Percentiles rank a stretch among this genome's conserved stretches.
Conservation (phyloP, 2,888 invertebrate genomes). For the Pardosa pseudoannulata region DNA sequence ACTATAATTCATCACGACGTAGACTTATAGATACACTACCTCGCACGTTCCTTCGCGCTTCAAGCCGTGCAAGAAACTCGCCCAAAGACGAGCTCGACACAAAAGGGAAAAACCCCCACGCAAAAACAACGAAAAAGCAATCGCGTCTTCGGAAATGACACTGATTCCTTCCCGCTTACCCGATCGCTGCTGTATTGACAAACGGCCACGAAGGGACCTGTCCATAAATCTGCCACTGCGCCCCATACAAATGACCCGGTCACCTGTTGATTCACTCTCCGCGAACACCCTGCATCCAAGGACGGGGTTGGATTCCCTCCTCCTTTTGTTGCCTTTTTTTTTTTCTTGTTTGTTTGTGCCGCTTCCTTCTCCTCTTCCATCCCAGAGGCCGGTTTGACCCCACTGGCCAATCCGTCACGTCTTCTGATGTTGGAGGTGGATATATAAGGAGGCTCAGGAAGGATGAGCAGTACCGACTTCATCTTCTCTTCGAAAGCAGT, state of each 20-base stretch:
- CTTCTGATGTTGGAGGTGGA: background rate
- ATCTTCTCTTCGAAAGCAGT: background rate
- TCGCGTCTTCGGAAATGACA: background rate
- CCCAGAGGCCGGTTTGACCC: background rate
- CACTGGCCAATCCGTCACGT: background rate
- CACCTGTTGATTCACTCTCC: conserved; percentile 60
- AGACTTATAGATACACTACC: too few relatives aligned
- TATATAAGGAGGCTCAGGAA: background rate
- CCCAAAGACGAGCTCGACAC: too few relatives aligned
- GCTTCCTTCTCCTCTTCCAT: background rate
- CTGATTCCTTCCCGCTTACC: background rate
- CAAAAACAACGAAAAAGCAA: background rate
- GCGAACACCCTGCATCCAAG: background rate
- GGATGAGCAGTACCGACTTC: background rate
- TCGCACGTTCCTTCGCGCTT: too few relatives aligned
- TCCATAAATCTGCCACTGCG: conserved; percentile 4
- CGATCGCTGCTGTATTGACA: background rate
- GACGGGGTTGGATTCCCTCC: background rate
- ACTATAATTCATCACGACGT: too few relatives aligned
- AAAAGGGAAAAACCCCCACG: background rate
- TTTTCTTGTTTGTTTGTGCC: too few relatives aligned
- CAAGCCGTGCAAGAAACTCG: too few relatives aligned
- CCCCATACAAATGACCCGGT: conserved; percentile 43
- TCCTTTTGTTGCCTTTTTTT: background rate
- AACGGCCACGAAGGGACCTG: background rate